Evolutionary conservation across 1,140 invertebrate species (phyloP), one percentile per base, ranked within the genome.

Genomic region (Ruditapes philippinarum): DNA sequence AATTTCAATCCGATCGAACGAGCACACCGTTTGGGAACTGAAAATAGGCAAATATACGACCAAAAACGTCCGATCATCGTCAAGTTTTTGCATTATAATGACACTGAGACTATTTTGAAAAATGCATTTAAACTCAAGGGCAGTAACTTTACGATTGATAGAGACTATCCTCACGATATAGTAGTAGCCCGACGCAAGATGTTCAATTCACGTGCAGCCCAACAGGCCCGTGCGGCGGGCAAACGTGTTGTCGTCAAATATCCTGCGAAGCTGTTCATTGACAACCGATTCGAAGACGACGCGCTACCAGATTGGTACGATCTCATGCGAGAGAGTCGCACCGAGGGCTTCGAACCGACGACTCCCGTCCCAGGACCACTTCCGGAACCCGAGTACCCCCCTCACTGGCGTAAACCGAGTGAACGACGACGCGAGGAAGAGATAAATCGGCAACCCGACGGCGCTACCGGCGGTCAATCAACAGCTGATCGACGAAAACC

Each of bases 271-370:
- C 38, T 83, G 5, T 83, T 1, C 40, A 83, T 83, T 22, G 60
- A 83, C 31, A 36, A 42, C 2, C 31, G 65, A 40, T 22, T 62
- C 5, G 62, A 38, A 33, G 2, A 40, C 22, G 80, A 83, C 33
- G 28, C n/a, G 40, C 68, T 83, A 11, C 80, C 80, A 25, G 60
- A 83, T 14, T 83, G 80, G 80, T 65, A 38, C 68, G 38, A 42
- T 9, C 36, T 68, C 2, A 25, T 83, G 17, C 22, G 36, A 12
- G 38, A 31, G 42, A 51, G 40, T 25, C 19, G 80, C 25, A 19
- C 36, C 4, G 36, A 4, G 0, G 78, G 78, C 9, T 54, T 60
- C 4, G 28, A 79, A 45, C 22, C 40, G 31, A 62, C 25, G n/a
- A n/a, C n/a, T n/a, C n/a, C n/a, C n/a, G n/a, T n/a, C n/a, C n/a